phyloP scores from a whole-genome alignment of 2,797 vertebrate genomes.

The Fringilla coelebs region DNA sequence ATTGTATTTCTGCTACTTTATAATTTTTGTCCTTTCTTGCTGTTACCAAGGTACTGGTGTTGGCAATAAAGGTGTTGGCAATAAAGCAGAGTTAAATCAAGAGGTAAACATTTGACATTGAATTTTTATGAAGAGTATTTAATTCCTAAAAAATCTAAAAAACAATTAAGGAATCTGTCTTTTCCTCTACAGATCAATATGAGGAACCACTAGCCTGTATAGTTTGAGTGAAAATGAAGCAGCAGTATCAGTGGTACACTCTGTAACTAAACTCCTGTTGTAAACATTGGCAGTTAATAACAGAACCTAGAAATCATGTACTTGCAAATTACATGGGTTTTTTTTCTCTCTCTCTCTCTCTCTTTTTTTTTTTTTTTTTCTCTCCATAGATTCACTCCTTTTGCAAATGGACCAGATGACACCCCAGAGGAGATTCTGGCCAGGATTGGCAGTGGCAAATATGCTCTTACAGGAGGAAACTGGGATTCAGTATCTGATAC shows the following conservation, averaged over 20 bases:
- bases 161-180: not conserved
- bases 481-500: constrained; percentile 93
- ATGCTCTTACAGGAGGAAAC: constrained; percentile 88
- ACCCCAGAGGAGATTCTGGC: constrained; percentile 93
- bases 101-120: not conserved
- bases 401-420: constrained; percentile 91
- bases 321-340: not conserved
- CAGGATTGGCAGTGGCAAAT: constrained; percentile 91
- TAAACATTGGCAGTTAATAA: not conserved
- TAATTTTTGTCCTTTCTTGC: not conserved
- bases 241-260: not conserved
- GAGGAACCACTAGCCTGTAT: not conserved
- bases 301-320: not conserved
- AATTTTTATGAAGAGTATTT: not conserved
- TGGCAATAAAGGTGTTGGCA: not conserved
- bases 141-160: not conserved
- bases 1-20: not conserved
- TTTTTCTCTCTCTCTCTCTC: rapidly evolving
- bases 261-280: not conserved
- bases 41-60: not conserved
- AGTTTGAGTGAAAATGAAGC: not conserved
- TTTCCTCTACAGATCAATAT: not conserved
- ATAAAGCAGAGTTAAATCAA: not conserved
- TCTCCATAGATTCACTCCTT: constrained; percentile 87
- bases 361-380: not conserved